Base-by-base conservation (phyloP, 64 coral and sea anemone genomes). In the Pocillopora damicornis region DNA sequence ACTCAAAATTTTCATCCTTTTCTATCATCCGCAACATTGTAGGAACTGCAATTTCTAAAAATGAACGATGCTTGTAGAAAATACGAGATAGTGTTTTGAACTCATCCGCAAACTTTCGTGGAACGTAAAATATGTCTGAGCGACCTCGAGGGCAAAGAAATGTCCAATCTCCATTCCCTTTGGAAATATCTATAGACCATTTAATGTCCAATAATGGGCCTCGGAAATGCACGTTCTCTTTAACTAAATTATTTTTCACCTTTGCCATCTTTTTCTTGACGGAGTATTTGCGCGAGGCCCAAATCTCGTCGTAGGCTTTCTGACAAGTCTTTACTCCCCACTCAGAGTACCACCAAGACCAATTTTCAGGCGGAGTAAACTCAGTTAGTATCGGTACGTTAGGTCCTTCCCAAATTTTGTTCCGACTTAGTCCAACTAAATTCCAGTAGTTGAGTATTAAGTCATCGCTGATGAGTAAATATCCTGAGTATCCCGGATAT, bases 361-460 rank as follows among this genome's bases (percentile, higher is more conserved):
- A 98, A 58, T 90, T 88, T 25, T 64, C 63, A 14, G 76, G 92
- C 0, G 87, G 63, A 59, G 15, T 75, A 61, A 82, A 86, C 16
- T 89, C 81, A 13, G 38, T 68, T 5, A 14, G 30, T 18, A 78
- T 85, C 0, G 92, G 88, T 1, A 36, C 76, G 25, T 74, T 94
- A 0, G 95, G 91, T 22, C 95, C 95, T 42, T 91, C 62, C 95
- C 95, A 98, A 57, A 98, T 98, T 63, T 79, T 84, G 15, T 75
- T 82, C 17, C 89, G 78, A 61, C 86, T 88, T 17, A 98, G 79
- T 22, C 5, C 37, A 37, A 89, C 73, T 76, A 96, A 58, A 82
- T 96, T 96, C 94, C 94, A 96, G n/a, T 92, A 96, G 20, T 96
- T 96, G 13, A 96, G 35, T 60, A 96, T 65, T 57, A 96, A 76